phyloP scores from a whole-genome alignment of 2,113 vertebrate genomes.

The Hypocryptadius cinnamomeus region DNA sequence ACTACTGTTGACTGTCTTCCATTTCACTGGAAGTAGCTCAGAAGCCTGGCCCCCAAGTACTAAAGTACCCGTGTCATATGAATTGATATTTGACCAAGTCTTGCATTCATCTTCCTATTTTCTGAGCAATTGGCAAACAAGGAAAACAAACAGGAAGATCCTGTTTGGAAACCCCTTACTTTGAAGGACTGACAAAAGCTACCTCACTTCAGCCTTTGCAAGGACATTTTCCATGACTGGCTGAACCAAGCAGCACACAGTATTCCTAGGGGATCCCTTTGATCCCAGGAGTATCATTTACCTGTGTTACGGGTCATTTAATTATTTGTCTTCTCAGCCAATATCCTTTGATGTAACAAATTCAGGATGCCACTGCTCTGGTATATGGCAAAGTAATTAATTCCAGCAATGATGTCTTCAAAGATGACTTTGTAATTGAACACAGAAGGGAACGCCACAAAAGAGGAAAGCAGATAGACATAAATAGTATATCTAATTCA shows the following conservation, averaged over 20 bases:
- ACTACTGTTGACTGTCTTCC: background rate
- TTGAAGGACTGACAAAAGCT: slow-evolving; percentile 31
- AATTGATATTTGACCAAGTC: background rate
- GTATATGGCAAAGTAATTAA: slow-evolving; percentile 1
- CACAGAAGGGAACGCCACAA: background rate
- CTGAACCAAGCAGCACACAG: background rate
- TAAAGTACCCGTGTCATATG: background rate
- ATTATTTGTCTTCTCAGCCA: slow-evolving; percentile 36
- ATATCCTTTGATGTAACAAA: slow-evolving; percentile 51
- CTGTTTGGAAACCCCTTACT: slow-evolving; percentile 23
- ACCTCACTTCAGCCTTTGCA: background rate
- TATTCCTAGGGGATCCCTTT: slow-evolving; percentile 19
- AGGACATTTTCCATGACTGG: background rate
- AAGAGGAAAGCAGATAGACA: background rate
- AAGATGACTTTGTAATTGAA: background rate
- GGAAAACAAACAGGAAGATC: slow-evolving; percentile 48
- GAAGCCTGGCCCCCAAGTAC: background rate
- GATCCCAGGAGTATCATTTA: slow-evolving; percentile 31
- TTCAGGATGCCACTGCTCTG: background rate
- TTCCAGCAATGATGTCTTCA: background rate
- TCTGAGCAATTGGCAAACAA: background rate
- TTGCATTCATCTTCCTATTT: background rate
- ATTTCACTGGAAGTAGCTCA: background rate
- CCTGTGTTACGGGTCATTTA: slow-evolving; percentile 44
- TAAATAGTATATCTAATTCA: background rate